Conservation (phyloP, 1,140 invertebrate species). For the Dufourea novaeangliae region DNA sequence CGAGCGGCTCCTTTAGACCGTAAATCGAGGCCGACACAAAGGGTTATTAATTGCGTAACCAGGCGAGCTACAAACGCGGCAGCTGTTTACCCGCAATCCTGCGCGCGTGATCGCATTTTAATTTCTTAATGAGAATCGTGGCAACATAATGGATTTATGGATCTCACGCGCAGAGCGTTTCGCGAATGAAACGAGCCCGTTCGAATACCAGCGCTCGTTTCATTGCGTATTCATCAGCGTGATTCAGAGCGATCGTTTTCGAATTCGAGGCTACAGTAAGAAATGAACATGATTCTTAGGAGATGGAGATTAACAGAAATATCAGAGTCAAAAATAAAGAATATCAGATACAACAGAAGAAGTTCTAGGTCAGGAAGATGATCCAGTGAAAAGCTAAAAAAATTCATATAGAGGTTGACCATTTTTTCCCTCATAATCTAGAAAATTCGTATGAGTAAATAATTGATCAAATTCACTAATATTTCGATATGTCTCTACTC, state of each 20-base stretch:
- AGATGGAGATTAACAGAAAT: no score
- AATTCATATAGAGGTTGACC: no score
- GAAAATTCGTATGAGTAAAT: no score
- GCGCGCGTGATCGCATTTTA: neutral
- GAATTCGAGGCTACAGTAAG: neutral
- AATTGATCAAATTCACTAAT: no score
- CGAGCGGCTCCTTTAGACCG: no score
- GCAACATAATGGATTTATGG: constrained; percentile 8
- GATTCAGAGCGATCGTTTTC: neutral
- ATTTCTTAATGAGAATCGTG: constrained; percentile 2
- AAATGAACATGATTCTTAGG: no score
- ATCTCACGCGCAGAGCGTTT: neutral
- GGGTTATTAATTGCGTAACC: neutral
- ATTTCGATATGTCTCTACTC: no score
- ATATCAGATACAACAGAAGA: no score
- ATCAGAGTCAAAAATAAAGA: no score
- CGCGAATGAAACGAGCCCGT: neutral
- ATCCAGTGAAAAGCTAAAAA: no score
- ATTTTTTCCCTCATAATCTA: no score
- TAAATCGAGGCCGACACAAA: neutral
- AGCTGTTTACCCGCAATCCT: neutral
- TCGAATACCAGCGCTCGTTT: neutral
- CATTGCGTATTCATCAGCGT: constrained; percentile 2
- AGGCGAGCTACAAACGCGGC: neutral
- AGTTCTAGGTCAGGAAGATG: no score